Evolutionary conservation across 2,888 invertebrate species (phyloP).

Genomic region (Drosophila trichaetosa): DNA sequence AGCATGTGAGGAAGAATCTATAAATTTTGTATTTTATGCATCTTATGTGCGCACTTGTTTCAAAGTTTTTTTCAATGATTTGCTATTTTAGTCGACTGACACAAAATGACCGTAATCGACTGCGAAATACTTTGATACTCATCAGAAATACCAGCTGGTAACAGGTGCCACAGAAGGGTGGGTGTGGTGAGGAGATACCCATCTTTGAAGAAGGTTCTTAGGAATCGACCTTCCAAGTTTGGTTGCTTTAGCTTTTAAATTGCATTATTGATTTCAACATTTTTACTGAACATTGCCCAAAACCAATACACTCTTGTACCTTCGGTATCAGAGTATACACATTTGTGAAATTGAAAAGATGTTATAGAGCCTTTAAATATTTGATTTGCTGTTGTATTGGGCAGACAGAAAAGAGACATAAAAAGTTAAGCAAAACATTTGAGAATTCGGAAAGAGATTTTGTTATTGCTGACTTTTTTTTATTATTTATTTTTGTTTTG

Average conservation of each 20-base stretch:
- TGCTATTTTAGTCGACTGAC: background rate
- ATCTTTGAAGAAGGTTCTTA: background rate
- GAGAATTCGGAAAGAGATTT: background rate
- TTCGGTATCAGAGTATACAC: background rate
- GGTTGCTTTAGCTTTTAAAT: background rate
- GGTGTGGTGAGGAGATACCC: rapidly evolving
- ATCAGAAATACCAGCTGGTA: background rate
- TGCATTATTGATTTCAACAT: background rate
- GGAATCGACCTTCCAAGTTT: background rate
- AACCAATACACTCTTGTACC: background rate
- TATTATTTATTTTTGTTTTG: conserved; percentile 14
- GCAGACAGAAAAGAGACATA: background rate
- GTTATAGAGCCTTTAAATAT: background rate
- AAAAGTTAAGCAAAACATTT: background rate
- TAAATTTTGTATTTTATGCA: background rate
- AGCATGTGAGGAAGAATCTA: background rate
- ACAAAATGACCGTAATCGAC: background rate
- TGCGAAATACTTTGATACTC: background rate
- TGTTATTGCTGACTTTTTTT: background rate
- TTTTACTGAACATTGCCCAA: background rate
- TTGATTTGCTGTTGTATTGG: background rate
- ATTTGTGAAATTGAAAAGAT: background rate
- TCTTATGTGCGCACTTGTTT: background rate
- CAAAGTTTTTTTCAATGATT: background rate
- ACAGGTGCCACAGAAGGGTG: background rate